Conservation (phyloP, 2,797 vertebrate genomes). For the Mus caroli region DNA sequence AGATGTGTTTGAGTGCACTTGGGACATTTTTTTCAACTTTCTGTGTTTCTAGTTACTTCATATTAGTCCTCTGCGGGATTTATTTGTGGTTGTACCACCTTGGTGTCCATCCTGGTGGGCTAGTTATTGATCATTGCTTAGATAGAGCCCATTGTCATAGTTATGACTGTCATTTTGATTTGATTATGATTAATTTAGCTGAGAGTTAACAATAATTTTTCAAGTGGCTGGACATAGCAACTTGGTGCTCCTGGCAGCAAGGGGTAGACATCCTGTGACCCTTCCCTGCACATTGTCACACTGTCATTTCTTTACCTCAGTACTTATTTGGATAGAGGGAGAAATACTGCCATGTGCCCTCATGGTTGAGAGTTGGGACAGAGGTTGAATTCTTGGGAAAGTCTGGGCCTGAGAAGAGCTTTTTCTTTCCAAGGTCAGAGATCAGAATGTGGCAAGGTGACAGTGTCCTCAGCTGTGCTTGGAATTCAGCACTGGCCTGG, state of each 20-base stretch:
- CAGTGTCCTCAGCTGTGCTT: background rate
- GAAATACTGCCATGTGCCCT: background rate
- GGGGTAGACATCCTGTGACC: background rate
- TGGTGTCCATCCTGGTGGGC: background rate
- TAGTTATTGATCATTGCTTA: background rate
- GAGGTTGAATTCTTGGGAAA: background rate
- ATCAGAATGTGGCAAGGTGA: background rate
- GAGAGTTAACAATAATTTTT: conserved; percentile 3
- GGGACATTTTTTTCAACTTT: background rate
- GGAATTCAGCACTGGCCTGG: background rate
- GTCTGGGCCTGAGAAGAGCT: background rate
- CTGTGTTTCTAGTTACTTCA: background rate
- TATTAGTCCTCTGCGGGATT: background rate
- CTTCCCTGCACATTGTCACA: background rate
- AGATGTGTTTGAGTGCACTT: background rate
- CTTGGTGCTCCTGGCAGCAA: background rate
- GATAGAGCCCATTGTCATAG: background rate
- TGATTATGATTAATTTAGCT: conserved; percentile 31
- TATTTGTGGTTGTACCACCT: background rate
- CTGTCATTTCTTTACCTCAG: background rate
- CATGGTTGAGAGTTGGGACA: background rate
- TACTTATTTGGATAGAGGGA: background rate
- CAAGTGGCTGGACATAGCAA: background rate
- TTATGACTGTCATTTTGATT: background rate
- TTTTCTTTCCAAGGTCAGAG: background rate